Evolutionary conservation across 2,888 invertebrate species (phyloP).

Genomic region (Eutolmus rufibarbis): DNA sequence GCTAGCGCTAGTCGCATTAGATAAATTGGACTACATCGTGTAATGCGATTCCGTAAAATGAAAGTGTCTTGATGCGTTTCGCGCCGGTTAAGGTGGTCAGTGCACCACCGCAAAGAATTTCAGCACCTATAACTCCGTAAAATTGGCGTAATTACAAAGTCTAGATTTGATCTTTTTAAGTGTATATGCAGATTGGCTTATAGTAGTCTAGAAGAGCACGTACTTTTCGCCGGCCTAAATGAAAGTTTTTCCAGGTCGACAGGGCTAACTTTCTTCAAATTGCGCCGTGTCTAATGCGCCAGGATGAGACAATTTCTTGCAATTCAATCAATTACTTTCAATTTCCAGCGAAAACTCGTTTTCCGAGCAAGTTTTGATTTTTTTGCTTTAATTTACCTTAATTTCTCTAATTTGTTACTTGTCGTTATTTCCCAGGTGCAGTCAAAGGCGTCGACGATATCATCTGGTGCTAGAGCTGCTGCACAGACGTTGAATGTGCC

Average conservation of each 20-base stretch:
- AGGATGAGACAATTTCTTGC: background rate
- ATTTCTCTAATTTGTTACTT: background rate
- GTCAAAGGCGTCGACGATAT: slow-evolving; percentile 61
- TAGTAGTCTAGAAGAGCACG: background rate
- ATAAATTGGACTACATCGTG: background rate
- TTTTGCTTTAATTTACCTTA: background rate
- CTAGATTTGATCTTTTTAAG: background rate
- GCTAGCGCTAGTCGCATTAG: background rate
- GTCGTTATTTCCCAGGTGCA: slow-evolving; percentile 55
- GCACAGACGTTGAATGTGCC: slow-evolving; percentile 62
- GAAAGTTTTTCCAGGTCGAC: background rate
- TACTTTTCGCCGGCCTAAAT: background rate
- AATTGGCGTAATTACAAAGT: background rate
- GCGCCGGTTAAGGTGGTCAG: background rate
- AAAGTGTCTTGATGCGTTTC: background rate
- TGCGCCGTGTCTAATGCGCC: background rate
- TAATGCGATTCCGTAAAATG: background rate
- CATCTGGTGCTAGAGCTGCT: slow-evolving; percentile 62
- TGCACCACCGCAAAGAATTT: background rate
- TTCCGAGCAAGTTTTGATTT: background rate
- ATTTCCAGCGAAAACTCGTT: slow-evolving; percentile 1
- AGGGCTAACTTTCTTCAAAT: background rate
- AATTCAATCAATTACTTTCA: slow-evolving; percentile 13
- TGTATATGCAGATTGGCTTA: background rate
- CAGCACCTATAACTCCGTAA: background rate